Percentiles rank a stretch among this genome's conserved stretches.
phyloP scores from a whole-genome alignment of 2,888 invertebrate species.

The Drosophila lutescens region DNA sequence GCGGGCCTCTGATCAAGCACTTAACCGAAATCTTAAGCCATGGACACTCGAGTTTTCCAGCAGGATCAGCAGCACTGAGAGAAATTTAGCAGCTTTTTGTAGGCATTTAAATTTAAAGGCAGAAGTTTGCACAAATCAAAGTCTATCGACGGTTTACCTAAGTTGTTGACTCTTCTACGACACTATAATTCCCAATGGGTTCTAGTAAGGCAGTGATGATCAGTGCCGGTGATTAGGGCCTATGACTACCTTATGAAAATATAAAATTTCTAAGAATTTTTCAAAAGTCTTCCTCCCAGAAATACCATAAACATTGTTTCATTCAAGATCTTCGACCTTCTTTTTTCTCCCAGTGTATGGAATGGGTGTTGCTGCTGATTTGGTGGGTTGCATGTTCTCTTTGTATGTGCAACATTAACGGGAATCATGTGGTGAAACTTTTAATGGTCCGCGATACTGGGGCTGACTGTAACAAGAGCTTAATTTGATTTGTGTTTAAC shows the following conservation, averaged over 20 bases:
- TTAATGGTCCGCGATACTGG: constrained; percentile 46
- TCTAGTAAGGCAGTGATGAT: background rate
- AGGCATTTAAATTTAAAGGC: background rate
- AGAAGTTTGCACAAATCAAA: background rate
- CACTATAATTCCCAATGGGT: too few relatives aligned
- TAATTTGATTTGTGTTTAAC: constrained; percentile 70
- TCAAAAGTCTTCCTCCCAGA: too few relatives aligned
- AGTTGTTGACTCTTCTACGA: too few relatives aligned
- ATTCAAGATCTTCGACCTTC: background rate
- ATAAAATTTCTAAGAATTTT: too few relatives aligned
- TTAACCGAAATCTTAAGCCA: constrained; percentile 42
- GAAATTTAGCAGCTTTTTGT: background rate
- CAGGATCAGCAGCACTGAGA: constrained; percentile 24
- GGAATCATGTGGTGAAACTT: constrained; percentile 66
- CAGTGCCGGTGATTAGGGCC: too few relatives aligned
- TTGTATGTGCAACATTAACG: constrained; percentile 48
- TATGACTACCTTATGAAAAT: too few relatives aligned
- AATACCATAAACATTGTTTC: too few relatives aligned
- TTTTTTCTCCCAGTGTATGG: constrained; percentile 5
- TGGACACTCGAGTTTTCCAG: constrained; percentile 20
- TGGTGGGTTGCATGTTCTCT: constrained; percentile 41
- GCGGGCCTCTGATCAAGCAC: constrained; percentile 16
- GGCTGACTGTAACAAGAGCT: constrained; percentile 59
- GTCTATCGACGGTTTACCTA: background rate
- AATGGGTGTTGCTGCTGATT: constrained; percentile 37